A percentile compares a stretch with the other conserved stretches of the same genome.
Conservation (phyloP, 1,140 invertebrate species). For the Asbolus verrucosus region DNA sequence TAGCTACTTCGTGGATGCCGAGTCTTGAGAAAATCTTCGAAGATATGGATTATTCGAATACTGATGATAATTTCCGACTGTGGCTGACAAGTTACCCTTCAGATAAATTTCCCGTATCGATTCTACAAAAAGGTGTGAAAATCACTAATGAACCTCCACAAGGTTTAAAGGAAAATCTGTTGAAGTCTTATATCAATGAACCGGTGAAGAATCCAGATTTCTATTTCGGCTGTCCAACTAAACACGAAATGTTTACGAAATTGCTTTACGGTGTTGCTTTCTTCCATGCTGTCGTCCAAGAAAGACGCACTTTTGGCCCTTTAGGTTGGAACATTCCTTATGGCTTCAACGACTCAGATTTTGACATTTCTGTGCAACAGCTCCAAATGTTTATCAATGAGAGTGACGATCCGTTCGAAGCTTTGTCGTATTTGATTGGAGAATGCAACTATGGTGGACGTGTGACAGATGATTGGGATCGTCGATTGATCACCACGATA, state of each 20-base stretch:
- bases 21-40: constrained; percentile 84
- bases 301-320: constrained; percentile 90
- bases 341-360: constrained; percentile 95
- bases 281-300: constrained; percentile 94
- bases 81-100: constrained; percentile 96
- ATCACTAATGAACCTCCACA: constrained; percentile 95
- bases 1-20: constrained; percentile 92
- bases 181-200: constrained; percentile 85
- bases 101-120: constrained; percentile 84
- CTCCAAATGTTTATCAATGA: constrained; percentile 80
- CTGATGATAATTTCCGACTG: constrained; percentile 79
- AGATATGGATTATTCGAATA: constrained; percentile 81
- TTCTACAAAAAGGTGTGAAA: constrained; percentile 92
- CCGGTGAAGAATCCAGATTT: constrained; percentile 80
- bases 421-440: constrained; percentile 89
- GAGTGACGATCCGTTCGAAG: constrained; percentile 84
- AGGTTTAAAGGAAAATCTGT: constrained; percentile 87
- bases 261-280: constrained; percentile 91
- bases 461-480: constrained; percentile 94
- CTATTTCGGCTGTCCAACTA: constrained; percentile 74
- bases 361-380: constrained; percentile 91
- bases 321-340: constrained; percentile 96
- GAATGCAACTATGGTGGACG: constrained; percentile 97
- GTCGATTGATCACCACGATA: constrained; percentile 85
- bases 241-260: constrained; percentile 81